phyloP scores from a whole-genome alignment of 2,797 vertebrate species.

The Tapirus indicus region DNA sequence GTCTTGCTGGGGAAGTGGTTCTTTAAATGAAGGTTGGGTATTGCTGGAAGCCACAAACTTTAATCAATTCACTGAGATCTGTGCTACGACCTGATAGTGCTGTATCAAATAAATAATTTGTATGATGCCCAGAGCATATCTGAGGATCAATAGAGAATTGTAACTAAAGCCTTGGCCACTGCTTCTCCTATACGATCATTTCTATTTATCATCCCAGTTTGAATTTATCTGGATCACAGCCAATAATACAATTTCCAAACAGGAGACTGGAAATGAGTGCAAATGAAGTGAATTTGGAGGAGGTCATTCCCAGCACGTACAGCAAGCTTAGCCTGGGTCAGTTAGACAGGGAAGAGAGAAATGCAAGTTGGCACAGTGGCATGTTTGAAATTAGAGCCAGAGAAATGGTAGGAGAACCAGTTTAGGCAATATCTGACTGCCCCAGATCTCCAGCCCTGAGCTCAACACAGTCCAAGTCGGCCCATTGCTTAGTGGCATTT shows the following conservation, averaged over 20 bases:
- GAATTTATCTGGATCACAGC: conserved; percentile 3
- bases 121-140: not conserved
- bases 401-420: not conserved
- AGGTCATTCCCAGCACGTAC: not conserved
- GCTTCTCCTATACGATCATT: conserved; percentile 11
- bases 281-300: conserved; percentile 55
- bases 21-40: conserved; percentile 2
- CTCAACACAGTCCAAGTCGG: not conserved
- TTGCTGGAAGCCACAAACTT: not conserved
- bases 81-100: not conserved
- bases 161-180: conserved; percentile 32
- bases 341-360: not conserved
- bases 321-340: not conserved
- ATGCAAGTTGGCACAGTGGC: not conserved
- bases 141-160: conserved; percentile 52
- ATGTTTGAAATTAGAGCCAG: not conserved
- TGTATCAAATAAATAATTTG: conserved; percentile 19
- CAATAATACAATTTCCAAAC: conserved; percentile 61
- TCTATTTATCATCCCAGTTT: conserved; percentile 60
- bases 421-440: not conserved
- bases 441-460: not conserved
- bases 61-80: not conserved
- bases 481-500: not conserved
- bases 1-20: not conserved
- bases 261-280: not conserved